Percentiles rank a stretch among this genome's conserved stretches.
These are phyloP conservation scores for Enteromius trimaculatus DNA, from an alignment of 2,797 vertebrate species.

Conservation along the genomic window DNA sequence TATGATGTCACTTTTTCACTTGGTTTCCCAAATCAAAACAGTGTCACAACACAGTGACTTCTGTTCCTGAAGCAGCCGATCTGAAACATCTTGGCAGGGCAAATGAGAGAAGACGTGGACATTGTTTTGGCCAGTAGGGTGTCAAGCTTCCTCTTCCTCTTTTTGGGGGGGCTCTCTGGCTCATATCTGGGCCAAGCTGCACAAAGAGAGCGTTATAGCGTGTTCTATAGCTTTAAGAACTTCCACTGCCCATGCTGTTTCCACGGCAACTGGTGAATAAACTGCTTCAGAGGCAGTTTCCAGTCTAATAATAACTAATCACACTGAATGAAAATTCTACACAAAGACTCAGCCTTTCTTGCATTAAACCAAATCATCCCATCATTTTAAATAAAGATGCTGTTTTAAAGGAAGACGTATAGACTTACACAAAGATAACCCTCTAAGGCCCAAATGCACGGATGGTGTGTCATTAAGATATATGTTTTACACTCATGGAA, in stretches of 20 bases:
- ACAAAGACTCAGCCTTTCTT: slow-evolving; percentile 67
- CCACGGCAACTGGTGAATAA: slow-evolving; percentile 90
- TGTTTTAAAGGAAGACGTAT: slow-evolving; percentile 2
- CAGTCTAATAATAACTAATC: slow-evolving; percentile 93
- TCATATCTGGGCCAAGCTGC: slow-evolving; percentile 63
- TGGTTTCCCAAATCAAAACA: slow-evolving; percentile 19
- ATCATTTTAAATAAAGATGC: slow-evolving; percentile 50
- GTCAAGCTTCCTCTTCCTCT: slow-evolving; percentile 37
- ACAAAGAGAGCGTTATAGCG: slow-evolving; percentile 61
- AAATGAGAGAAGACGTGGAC: slow-evolving; percentile 33
- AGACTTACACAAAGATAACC: slow-evolving; percentile 2
- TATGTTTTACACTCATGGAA: slow-evolving; percentile 2
- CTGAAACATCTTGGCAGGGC: slow-evolving; percentile 18
- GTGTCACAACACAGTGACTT: slow-evolving; percentile 29
- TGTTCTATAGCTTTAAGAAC: slow-evolving; percentile 81
- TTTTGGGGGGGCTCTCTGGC: slow-evolving; percentile 31
- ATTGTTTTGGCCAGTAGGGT: slow-evolving; percentile 34
- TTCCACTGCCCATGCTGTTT: slow-evolving; percentile 85
- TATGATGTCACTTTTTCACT: slow-evolving; percentile 7
- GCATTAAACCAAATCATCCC: slow-evolving; percentile 62
- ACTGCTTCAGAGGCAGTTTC: slow-evolving; percentile 85
- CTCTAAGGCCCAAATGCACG: slow-evolving; percentile 41
- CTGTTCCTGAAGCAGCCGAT: slow-evolving; percentile 18
- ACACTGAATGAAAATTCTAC: slow-evolving; percentile 78
- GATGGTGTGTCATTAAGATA: background rate